Percentiles rank a stretch among this genome's conserved stretches.
These are phyloP conservation scores for Pristis pectinata DNA, from an alignment of 2,797 vertebrate genomes.

Conservation along the genomic window DNA sequence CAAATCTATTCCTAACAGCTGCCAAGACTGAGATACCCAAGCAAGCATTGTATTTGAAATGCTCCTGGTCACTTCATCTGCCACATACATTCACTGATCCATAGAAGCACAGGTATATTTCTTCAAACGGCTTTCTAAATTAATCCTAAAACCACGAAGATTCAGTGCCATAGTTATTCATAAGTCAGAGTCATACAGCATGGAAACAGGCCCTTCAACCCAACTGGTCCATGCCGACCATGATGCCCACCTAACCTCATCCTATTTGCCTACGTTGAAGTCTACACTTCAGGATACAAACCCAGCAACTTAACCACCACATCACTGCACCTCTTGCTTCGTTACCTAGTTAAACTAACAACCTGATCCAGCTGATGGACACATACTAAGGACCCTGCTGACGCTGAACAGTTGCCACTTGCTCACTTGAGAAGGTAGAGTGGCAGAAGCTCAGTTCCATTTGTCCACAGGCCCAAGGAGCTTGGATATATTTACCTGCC, in stretches of 20 bases:
- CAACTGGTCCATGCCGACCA: too few relatives aligned
- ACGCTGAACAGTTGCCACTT: neutral
- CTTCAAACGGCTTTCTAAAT: neutral
- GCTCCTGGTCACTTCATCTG: neutral
- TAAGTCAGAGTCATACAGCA: too few relatives aligned
- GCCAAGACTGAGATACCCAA: too few relatives aligned
- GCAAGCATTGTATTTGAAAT: neutral
- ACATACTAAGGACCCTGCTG: neutral
- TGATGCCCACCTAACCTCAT: too few relatives aligned
- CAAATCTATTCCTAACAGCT: neutral
- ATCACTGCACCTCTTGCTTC: too few relatives aligned
- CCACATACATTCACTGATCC: neutral
- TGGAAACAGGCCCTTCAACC: too few relatives aligned
- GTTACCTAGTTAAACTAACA: neutral
- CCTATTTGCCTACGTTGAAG: too few relatives aligned
- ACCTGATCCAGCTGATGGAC: neutral
- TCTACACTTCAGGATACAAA: too few relatives aligned
- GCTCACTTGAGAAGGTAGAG: neutral
- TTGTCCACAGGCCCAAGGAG: neutral
- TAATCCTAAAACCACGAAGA: neutral
- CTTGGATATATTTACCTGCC: neutral
- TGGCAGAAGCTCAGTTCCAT: neutral
- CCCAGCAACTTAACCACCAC: too few relatives aligned
- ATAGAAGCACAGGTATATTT: neutral
- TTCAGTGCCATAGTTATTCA: neutral